Evolutionary conservation across 2,888 invertebrate genomes (phyloP).

Genomic region (Ichneumoninae sp.): DNA sequence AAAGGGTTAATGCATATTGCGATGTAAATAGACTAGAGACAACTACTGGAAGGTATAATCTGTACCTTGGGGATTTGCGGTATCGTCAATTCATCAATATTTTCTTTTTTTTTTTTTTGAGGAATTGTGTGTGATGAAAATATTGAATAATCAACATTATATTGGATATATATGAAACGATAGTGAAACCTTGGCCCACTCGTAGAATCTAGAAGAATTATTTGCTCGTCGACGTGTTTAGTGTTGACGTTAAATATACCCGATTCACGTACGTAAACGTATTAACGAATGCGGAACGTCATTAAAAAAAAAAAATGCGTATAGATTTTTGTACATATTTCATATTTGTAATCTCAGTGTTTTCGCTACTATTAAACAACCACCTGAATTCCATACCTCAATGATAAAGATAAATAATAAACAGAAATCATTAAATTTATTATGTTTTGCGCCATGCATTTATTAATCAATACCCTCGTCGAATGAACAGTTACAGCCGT

Average conservation of each 20-base stretch:
- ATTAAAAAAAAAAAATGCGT: constrained; percentile 54
- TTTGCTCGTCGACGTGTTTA: constrained; percentile 56
- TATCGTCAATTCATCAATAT: constrained; percentile 24
- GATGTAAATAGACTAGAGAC: not conserved
- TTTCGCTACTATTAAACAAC: constrained; percentile 71
- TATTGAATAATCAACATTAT: constrained; percentile 13
- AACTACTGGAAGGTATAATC: not conserved
- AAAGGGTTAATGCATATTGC: not conserved
- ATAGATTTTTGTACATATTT: constrained; percentile 73
- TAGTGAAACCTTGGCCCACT: constrained; percentile 36
- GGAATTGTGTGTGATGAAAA: constrained; percentile 15
- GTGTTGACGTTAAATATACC: constrained; percentile 52
- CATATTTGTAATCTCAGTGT: constrained; percentile 75
- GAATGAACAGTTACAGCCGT: constrained; percentile 47
- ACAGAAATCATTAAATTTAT: constrained; percentile 54
- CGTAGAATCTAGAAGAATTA: constrained; percentile 27
- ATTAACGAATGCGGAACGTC: constrained; percentile 50
- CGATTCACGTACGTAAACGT: constrained; percentile 51
- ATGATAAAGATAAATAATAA: constrained; percentile 63
- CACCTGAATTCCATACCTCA: constrained; percentile 72
- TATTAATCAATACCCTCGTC: constrained; percentile 47
- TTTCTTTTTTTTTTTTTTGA: constrained; percentile 10
- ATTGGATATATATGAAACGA: constrained; percentile 19
- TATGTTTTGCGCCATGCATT: constrained; percentile 43
- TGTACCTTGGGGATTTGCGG: constrained; percentile 31